Percentiles rank a stretch among this genome's conserved stretches.
Conservation (phyloP, 2,113 vertebrate species). For the Tapirus terrestris region DNA sequence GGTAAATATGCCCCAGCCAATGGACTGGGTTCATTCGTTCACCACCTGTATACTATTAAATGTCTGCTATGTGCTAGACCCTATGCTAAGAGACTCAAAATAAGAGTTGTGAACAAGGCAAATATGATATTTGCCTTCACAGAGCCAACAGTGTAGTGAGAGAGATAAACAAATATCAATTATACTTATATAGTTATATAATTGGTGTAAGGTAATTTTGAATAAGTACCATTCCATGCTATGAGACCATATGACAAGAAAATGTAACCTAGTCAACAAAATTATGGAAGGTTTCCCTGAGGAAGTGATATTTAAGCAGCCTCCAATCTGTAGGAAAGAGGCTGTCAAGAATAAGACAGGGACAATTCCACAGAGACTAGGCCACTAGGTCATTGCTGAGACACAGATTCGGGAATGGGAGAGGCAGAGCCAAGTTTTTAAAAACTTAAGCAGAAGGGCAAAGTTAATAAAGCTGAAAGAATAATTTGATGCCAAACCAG, state of each 20-base stretch:
- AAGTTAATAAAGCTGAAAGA: not conserved
- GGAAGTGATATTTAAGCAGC: not conserved
- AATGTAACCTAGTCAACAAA: slow-evolving; percentile 19
- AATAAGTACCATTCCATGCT: not conserved
- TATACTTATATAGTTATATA: not conserved
- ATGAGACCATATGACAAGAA: slow-evolving; percentile 44
- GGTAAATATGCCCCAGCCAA: not conserved
- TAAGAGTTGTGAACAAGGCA: not conserved
- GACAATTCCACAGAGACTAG: not conserved
- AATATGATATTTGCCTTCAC: not conserved
- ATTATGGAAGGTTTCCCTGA: slow-evolving; percentile 32
- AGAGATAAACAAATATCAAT: not conserved
- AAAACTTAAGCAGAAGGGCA: not conserved
- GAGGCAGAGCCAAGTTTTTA: not conserved
- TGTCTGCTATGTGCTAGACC: not conserved
- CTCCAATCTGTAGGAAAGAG: slow-evolving; percentile 2
- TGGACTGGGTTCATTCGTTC: not conserved
- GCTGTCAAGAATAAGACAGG: slow-evolving; percentile 10
- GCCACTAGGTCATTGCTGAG: slow-evolving; percentile 28
- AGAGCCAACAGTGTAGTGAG: not conserved
- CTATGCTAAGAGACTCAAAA: not conserved
- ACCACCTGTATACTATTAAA: not conserved
- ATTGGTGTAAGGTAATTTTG: not conserved
- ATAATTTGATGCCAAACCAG: not conserved
- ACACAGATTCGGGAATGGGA: not conserved